These are phyloP conservation scores for Cariama cristata DNA, from an alignment of 2,113 vertebrate genomes.

Conservation along the genomic window DNA sequence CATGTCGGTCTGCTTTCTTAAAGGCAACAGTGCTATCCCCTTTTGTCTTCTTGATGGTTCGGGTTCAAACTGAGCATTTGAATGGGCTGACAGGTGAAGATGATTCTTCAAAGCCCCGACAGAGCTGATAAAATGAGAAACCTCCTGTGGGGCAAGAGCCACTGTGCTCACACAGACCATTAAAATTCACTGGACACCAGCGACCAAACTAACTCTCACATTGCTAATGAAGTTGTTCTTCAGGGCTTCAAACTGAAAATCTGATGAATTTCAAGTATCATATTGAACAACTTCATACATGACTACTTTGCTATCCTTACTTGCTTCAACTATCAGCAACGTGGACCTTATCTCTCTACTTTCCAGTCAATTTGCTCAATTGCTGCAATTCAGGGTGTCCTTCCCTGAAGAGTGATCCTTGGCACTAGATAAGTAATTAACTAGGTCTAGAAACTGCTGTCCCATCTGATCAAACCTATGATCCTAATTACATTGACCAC, in stretches of 20 bases:
- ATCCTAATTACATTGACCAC: neutral
- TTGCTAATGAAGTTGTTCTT: neutral
- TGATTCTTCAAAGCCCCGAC: rapidly evolving
- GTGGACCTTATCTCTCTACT: neutral
- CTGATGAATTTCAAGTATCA: neutral
- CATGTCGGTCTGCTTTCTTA: neutral
- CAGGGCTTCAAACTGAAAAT: neutral
- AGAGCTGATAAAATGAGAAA: neutral
- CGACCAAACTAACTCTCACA: neutral
- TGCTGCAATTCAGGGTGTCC: neutral
- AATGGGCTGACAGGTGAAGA: neutral
- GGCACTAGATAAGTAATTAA: neutral
- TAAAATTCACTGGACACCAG: neutral
- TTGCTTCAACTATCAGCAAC: neutral
- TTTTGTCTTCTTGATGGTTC: neutral
- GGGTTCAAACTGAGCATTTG: neutral
- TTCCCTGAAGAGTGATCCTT: neutral
- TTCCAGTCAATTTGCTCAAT: neutral
- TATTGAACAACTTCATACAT: neutral
- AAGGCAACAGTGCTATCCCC: neutral
- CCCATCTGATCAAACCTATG: neutral
- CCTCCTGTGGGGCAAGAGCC: neutral
- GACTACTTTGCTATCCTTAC: neutral
- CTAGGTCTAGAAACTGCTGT: neutral
- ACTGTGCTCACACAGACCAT: neutral